These are phyloP conservation scores for Pelodytes ibericus DNA, from an alignment of 2,797 vertebrate genomes.

Conservation along the genomic window DNA sequence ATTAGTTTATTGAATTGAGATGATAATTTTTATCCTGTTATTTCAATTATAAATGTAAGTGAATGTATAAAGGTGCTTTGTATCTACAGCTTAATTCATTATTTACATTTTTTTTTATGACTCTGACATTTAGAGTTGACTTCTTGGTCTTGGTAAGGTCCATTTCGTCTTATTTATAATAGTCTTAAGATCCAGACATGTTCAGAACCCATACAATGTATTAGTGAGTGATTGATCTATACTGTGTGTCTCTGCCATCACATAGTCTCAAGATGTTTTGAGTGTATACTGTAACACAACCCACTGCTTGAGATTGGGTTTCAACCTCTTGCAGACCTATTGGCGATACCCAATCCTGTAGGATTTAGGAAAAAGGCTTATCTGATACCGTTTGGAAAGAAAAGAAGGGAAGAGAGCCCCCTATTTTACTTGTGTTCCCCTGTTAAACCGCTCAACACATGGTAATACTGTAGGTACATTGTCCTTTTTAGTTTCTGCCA, in stretches of 20 bases:
- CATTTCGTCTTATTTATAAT: conserved; percentile 72
- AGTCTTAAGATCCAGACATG: conserved; percentile 74
- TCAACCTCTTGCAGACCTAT: conserved; percentile 91
- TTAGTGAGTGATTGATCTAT: conserved; percentile 83
- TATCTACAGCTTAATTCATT: no score
- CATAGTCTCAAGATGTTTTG: conserved; percentile 91
- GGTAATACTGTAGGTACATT: conserved; percentile 97
- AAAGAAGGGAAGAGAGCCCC: conserved; percentile 78
- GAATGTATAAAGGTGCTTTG: no score
- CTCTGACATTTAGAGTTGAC: conserved; percentile 75
- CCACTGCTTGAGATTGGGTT: conserved; percentile 82
- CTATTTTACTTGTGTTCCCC: conserved; percentile 77
- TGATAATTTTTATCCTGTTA: no score
- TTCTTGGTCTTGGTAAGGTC: conserved; percentile 78
- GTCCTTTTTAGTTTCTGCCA: conserved; percentile 87
- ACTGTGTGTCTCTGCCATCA: conserved; percentile 92
- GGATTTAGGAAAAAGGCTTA: conserved; percentile 93
- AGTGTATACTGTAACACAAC: conserved; percentile 97
- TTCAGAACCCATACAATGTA: conserved; percentile 82
- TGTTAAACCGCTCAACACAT: conserved; percentile 94
- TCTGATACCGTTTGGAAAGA: conserved; percentile 88
- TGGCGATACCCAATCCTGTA: conserved; percentile 91
- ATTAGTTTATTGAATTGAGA: no score
- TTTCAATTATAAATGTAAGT: no score
- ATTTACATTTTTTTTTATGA: conserved; percentile 69